Evolutionary conservation across 2,888 invertebrate genomes (phyloP).

Genomic region (Agapostemon virescens): DNA sequence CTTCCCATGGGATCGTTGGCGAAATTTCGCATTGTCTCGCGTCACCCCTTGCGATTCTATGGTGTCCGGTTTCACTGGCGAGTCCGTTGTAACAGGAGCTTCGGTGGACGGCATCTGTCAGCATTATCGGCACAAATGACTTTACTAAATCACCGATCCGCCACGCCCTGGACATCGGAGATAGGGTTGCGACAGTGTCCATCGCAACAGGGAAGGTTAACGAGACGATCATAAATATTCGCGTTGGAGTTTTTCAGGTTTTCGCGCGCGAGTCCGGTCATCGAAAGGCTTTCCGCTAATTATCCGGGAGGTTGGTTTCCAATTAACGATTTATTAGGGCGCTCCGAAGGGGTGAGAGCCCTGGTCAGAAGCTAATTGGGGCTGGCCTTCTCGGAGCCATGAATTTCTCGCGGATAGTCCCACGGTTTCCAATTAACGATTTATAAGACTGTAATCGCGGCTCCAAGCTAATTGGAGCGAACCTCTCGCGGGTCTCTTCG

Average conservation of each 20-base stretch:
- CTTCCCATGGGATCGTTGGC: neutral
- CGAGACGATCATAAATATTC: slow-evolving; percentile 76
- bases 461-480: slow-evolving; percentile 51
- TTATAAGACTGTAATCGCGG: slow-evolving; percentile 54
- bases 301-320: slow-evolving; percentile 61
- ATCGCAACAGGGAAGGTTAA: slow-evolving; percentile 67
- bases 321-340: slow-evolving; percentile 67
- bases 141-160: slow-evolving; percentile 78
- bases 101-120: slow-evolving; percentile 74
- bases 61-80: slow-evolving; percentile 58
- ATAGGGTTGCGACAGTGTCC: slow-evolving; percentile 78
- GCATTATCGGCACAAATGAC: slow-evolving; percentile 78
- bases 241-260: slow-evolving; percentile 47
- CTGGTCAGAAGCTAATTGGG: slow-evolving; percentile 61
- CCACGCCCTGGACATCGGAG: slow-evolving; percentile 78
- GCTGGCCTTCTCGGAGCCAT: slow-evolving; percentile 40
- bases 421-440: slow-evolving; percentile 62
- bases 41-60: slow-evolving; percentile 21
- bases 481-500: slow-evolving; percentile 12
- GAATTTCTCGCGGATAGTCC: slow-evolving; percentile 56
- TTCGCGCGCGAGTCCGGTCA: slow-evolving; percentile 25
- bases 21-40: slow-evolving; percentile 6
- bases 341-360: slow-evolving; percentile 25
- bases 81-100: slow-evolving; percentile 61
- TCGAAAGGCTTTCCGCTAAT: slow-evolving; percentile 62